These are phyloP conservation scores for Seriola dumerili DNA, from an alignment of 2,113 vertebrate species.

Conservation along the genomic window DNA sequence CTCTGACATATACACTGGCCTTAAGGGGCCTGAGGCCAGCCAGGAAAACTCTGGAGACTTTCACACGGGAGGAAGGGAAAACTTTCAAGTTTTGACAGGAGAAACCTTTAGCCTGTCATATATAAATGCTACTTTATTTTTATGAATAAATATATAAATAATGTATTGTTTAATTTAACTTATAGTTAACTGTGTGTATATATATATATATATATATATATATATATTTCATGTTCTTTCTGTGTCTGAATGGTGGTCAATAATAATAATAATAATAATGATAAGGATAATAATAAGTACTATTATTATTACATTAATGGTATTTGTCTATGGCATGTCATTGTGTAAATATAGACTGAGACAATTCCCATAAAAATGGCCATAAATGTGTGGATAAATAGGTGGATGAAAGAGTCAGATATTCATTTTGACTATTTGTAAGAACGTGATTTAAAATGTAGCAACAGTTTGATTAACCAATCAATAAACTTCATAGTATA, in stretches of 20 bases:
- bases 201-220: no score
- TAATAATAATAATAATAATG: no score
- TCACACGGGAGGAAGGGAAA: constrained; percentile 3
- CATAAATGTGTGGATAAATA: no score
- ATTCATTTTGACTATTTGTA: not conserved
- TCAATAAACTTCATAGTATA: not conserved
- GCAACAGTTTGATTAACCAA: not conserved
- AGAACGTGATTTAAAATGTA: not conserved
- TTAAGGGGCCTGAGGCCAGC: constrained; percentile 31
- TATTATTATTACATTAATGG: not conserved
- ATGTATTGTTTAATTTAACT: not conserved
- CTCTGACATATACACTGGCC: constrained; percentile 70
- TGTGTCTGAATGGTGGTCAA: no score
- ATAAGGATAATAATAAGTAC: no score
- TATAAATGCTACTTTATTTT: not conserved
- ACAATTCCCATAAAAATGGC: no score
- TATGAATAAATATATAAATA: not conserved
- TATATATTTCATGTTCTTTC: not conserved
- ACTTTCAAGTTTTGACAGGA: not conserved
- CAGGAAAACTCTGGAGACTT: constrained; percentile 28
- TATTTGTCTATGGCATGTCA: no score
- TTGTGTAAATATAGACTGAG: no score
- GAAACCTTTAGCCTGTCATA: not conserved
- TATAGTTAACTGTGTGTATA: not conserved
- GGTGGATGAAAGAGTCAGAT: no score